These are phyloP conservation scores for Parnassius glacialis DNA, from an alignment of 2,888 invertebrate genomes.

Conservation along the genomic window DNA sequence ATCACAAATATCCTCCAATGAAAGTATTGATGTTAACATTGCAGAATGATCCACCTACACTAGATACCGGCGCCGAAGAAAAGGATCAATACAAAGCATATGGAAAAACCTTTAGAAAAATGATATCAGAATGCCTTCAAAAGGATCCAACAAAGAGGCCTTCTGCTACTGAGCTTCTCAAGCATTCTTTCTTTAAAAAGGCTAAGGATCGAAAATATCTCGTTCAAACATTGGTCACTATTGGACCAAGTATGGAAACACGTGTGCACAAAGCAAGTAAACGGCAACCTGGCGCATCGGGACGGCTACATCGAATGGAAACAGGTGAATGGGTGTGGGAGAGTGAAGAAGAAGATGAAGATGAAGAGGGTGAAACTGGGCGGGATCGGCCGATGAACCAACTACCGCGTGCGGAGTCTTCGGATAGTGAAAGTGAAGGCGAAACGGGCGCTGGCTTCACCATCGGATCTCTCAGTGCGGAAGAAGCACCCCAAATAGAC, in stretches of 20 bases:
- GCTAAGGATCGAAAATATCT: conserved; percentile 96
- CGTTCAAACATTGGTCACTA: conserved; percentile 91
- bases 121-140: conserved; percentile 98
- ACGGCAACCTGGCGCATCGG: conserved; percentile 92
- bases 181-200: conserved; percentile 99
- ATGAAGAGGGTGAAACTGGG: conserved; percentile 71
- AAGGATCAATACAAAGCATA: conserved; percentile 99
- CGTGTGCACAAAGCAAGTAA: conserved; percentile 93
- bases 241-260: conserved; percentile 94
- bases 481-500: conserved; percentile 84
- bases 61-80: conserved; percentile 97
- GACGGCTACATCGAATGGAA: conserved; percentile 93
- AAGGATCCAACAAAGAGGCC: conserved; percentile 98
- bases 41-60: conserved; percentile 98
- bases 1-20: conserved; percentile 99
- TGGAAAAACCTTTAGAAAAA: conserved; percentile 98
- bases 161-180: conserved; percentile 96
- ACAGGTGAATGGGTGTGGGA: conserved; percentile 99
- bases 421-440: conserved; percentile 80
- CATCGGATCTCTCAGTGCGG: conserved; percentile 55
- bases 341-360: conserved; percentile 92
- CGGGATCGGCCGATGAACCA: conserved; percentile 83
- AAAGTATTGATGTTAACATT: conserved; percentile 99
- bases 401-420: conserved; percentile 80
- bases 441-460: conserved; percentile 50